phyloP scores from a whole-genome alignment of 2,797 vertebrate genomes.

The Microctenopoma lineatum region DNA sequence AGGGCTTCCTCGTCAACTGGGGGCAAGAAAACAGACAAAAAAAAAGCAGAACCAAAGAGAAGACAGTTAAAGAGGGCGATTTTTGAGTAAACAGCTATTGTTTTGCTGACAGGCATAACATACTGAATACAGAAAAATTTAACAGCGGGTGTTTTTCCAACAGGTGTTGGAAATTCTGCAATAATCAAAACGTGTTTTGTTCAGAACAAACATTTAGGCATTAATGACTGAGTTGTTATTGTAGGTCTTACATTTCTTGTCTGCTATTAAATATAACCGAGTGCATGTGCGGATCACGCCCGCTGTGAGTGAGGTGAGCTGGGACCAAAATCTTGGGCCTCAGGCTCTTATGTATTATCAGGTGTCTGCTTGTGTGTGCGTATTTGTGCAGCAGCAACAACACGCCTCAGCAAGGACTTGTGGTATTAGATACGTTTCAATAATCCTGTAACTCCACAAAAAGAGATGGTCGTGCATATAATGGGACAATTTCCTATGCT shows the following conservation, averaged over 20 bases:
- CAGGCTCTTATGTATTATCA: constrained; percentile 19
- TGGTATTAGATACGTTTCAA: constrained; percentile 15
- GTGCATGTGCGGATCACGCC: background rate
- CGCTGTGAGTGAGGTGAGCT: constrained; percentile 22
- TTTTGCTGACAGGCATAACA: constrained; percentile 31
- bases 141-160: background rate
- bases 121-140: background rate
- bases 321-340: constrained; percentile 28
- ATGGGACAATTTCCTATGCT: background rate
- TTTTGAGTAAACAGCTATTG: constrained; percentile 33
- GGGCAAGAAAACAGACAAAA: constrained; percentile 20
- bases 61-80: background rate
- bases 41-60: background rate
- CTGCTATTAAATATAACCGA: constrained; percentile 3
- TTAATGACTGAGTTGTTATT: constrained; percentile 1
- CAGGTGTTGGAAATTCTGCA: constrained; percentile 20
- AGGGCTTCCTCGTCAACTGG: constrained; percentile 91
- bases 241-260: background rate
- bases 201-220: constrained; percentile 9
- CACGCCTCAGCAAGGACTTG: constrained; percentile 15
- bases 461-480: background rate
- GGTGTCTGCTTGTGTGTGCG: background rate
- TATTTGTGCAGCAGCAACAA: background rate
- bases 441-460: constrained; percentile 10
- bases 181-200: constrained; percentile 12